phyloP scores from a whole-genome alignment of 2,888 invertebrate species.

The Xestia c-nigrum region DNA sequence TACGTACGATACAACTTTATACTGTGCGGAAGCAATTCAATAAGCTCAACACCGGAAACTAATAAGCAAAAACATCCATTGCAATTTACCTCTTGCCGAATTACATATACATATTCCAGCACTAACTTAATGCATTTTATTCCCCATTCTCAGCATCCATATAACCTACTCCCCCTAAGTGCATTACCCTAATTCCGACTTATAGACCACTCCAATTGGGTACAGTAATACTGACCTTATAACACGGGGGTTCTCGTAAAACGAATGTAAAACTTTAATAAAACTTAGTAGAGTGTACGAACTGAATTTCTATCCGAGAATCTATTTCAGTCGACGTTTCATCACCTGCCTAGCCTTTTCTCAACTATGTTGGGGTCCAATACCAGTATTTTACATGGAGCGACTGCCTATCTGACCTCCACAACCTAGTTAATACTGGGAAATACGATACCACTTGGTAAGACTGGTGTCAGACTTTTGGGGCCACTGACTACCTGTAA shows the following conservation, averaged over 20 bases:
- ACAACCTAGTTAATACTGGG: no score
- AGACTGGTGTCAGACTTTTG: no score
- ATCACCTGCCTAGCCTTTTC: no score
- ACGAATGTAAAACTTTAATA: conserved; percentile 36
- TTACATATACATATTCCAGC: conserved; percentile 22
- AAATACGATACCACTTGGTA: no score
- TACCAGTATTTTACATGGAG: no score
- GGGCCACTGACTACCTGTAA: no score
- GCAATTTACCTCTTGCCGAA: background rate
- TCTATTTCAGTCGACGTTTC: background rate
- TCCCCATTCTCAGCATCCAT: background rate
- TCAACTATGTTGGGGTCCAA: no score
- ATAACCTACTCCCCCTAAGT: conserved; percentile 26
- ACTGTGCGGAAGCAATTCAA: background rate
- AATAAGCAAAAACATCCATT: background rate
- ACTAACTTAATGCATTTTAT: conserved; percentile 37
- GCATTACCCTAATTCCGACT: conserved; percentile 46
- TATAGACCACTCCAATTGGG: conserved; percentile 41
- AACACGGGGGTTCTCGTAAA: conserved; percentile 53
- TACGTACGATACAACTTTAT: background rate
- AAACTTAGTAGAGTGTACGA: conserved; percentile 12
- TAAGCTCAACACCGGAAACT: background rate
- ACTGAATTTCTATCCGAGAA: background rate
- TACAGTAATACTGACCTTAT: conserved; percentile 45
- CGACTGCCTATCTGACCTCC: no score